phyloP scores from a whole-genome alignment of 2,113 vertebrate genomes.

The Podiceps cristatus region DNA sequence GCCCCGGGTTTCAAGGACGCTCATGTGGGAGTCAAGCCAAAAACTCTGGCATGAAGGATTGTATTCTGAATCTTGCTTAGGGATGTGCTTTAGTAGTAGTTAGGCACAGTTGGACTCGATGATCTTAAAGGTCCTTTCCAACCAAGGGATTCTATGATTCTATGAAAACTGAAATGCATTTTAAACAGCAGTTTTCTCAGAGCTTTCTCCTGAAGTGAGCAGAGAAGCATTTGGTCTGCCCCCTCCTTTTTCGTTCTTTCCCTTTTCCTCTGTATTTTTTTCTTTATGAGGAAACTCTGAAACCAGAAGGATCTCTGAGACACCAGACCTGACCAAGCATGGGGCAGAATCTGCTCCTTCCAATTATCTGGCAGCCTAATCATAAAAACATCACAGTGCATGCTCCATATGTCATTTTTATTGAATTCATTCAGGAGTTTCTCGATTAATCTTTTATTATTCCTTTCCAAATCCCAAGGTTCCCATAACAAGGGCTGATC shows the following conservation, averaged over 20 bases:
- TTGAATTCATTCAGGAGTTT: slow-evolving; percentile 82
- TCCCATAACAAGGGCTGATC: slow-evolving; percentile 73
- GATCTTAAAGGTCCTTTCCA: too few species aligned
- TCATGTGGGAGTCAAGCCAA: neutral
- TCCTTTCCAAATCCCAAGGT: slow-evolving; percentile 78
- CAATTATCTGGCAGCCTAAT: slow-evolving; percentile 84
- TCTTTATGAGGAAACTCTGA: slow-evolving; percentile 3
- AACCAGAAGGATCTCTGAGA: slow-evolving; percentile 73
- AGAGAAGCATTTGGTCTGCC: neutral
- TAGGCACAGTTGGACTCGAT: too few species aligned
- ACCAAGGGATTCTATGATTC: too few species aligned
- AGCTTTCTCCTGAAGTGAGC: neutral
- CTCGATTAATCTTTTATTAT: slow-evolving; percentile 85
- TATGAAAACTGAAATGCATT: neutral
- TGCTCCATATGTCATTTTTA: slow-evolving; percentile 82
- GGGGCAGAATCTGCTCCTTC: slow-evolving; percentile 78
- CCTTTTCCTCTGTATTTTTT: neutral
- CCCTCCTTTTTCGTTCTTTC: neutral
- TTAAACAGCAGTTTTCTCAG: neutral
- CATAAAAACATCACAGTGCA: slow-evolving; percentile 78
- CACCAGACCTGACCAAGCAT: slow-evolving; percentile 73
- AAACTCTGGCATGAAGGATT: neutral
- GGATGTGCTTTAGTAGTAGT: too few species aligned
- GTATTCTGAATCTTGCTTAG: neutral
- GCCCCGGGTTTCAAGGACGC: neutral